Conservation (phyloP, 2,888 invertebrate genomes). For the Ormia ochracea region DNA sequence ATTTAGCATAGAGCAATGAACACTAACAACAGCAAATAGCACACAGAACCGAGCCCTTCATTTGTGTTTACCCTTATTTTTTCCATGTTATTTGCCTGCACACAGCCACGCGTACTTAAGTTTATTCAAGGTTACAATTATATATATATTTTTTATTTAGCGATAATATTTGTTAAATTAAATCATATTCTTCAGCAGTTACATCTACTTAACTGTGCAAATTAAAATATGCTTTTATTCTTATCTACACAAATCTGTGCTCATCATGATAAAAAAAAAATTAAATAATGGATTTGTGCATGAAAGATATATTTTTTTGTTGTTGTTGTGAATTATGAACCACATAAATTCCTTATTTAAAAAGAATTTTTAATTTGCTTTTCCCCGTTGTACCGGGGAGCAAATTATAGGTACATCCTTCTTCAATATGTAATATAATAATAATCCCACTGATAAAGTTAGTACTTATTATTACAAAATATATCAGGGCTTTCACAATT, state of each 20-base stretch:
- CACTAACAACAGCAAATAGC: background rate
- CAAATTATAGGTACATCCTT: no score
- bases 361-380: no score
- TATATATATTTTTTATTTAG: background rate
- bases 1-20: conserved; percentile 2
- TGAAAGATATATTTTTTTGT: background rate
- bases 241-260: conserved; percentile 7
- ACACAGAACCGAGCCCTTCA: background rate
- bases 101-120: no score
- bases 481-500: no score
- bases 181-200: conserved; percentile 22
- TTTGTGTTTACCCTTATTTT: background rate
- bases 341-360: no score
- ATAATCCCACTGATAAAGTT: no score
- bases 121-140: conserved; percentile 52
- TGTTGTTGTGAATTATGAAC: no score
- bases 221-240: conserved; percentile 9
- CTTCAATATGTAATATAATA: no score
- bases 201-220: conserved; percentile 18
- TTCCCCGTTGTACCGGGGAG: no score
- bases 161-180: conserved; percentile 23
- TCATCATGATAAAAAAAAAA: conserved; percentile 17
- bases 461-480: no score
- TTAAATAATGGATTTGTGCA: background rate
- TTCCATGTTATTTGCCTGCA: conserved; percentile 1